Evolutionary conservation across 2,113 vertebrate species (phyloP).

Genomic region (Cygnus buccinator): DNA sequence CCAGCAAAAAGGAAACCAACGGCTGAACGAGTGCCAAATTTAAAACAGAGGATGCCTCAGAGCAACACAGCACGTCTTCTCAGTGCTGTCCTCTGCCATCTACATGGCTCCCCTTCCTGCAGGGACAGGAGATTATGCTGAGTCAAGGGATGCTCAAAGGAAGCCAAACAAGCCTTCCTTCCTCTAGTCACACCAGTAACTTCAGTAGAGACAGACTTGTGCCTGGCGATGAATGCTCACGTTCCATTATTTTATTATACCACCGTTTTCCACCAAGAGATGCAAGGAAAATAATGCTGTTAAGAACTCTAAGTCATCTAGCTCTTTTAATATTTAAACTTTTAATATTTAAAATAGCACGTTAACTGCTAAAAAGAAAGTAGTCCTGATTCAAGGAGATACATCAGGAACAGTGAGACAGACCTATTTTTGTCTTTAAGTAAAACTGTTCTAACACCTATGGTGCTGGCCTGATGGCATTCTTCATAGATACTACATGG

Average conservation of each 20-base stretch:
- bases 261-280: background rate
- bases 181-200: background rate
- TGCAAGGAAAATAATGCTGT: background rate
- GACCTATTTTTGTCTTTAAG: accelerated
- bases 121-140: background rate
- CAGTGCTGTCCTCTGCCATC: background rate
- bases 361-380: background rate
- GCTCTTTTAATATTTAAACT: background rate
- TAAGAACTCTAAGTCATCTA: background rate
- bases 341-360: background rate
- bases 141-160: constrained; percentile 17
- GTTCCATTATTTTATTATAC: accelerated
- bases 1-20: background rate
- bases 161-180: background rate
- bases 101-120: background rate
- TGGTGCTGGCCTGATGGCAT: background rate
- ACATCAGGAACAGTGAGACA: background rate
- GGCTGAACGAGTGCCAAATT: background rate
- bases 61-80: background rate
- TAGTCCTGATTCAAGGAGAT: background rate
- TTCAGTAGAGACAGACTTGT: background rate
- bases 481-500: background rate
- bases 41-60: constrained; percentile 26
- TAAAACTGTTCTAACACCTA: background rate
- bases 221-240: background rate